Evolutionary conservation across 1,140 invertebrate genomes (phyloP).

Genomic region (Scylla paramamosain): DNA sequence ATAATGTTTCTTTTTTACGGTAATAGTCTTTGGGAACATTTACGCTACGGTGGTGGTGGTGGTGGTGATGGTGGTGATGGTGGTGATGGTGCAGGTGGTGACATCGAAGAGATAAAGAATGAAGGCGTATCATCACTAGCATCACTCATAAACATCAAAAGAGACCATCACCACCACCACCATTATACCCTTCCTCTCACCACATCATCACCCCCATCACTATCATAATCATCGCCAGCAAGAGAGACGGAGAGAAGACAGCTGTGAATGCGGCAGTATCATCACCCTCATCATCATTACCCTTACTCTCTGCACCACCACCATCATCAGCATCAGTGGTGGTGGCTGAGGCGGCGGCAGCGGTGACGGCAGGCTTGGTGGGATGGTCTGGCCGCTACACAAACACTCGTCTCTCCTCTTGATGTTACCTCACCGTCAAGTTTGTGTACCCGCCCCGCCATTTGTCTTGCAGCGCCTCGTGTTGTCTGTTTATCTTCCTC

Average conservation of each 20-base stretch:
- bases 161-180: too few species aligned
- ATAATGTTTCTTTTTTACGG: neutral
- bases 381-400: neutral
- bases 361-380: neutral
- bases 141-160: too few species aligned
- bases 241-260: too few species aligned
- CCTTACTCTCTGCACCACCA: too few species aligned
- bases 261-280: too few species aligned
- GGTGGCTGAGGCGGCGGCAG: too few species aligned
- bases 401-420: neutral
- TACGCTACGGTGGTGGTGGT: neutral
- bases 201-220: neutral
- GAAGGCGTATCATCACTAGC: too few species aligned
- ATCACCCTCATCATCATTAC: too few species aligned
- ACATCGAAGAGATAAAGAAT: too few species aligned
- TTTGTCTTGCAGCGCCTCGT: conserved; percentile 8
- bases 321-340: too few species aligned
- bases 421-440: conserved; percentile 1
- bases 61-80: neutral
- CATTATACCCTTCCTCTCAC: neutral
- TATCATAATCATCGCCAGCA: neutral
- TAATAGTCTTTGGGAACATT: neutral
- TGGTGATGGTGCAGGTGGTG: neutral
- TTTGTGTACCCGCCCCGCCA: conserved; percentile 9
- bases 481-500: neutral